Evolutionary conservation across 2,113 vertebrate genomes (phyloP), one percentile per base, ranked within the genome.

Genomic region (Cisticola juncidis): DNA sequence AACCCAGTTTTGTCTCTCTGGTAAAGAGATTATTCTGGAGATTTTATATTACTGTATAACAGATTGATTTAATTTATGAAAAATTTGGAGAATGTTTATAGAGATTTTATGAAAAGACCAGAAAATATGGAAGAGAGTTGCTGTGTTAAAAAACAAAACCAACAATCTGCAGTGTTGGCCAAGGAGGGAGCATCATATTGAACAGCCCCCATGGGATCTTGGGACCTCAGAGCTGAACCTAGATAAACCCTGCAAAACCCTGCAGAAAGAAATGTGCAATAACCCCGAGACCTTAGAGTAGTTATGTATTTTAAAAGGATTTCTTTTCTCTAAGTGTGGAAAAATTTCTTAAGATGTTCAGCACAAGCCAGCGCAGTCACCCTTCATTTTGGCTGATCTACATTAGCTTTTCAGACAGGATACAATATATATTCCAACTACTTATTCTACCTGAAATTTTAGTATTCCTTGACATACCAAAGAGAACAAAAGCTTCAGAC

Each of bases 41-140:
- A 81, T 66, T 48, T 76, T 87, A 71, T 78, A 76, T 65, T 81
- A 36, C 42, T 50, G 8, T 69, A 53, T 76, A 85, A 78, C 40
- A 76, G 42, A 66, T 86, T 81, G 88, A 91, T 91, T 89, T 48
- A 68, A 79, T 94, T 88, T 81, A 65, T 84, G 31, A 87, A 91
- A 81, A 60, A 40, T 78, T 86, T 81, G 25, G 57, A 68, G 48
- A 81, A 85, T 76, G 44, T 72, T 72, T 95, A 38, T 82, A 76
- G 31, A 81, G 36, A 48, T n/a, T 73, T 94, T 80, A 71, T 73
- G 56, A 78, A 91, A 90, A 94, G 76, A 84, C 31, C 17, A 44
- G 65, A 56, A 88, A 88, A 29, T n/a, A 66, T 86, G 17, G 24
- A 87, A 88, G 12, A 58, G 22, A 69, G 58, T 14, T 64, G 31